phyloP scores from a whole-genome alignment of 2,888 invertebrate species.

The Orthosia gothica region DNA sequence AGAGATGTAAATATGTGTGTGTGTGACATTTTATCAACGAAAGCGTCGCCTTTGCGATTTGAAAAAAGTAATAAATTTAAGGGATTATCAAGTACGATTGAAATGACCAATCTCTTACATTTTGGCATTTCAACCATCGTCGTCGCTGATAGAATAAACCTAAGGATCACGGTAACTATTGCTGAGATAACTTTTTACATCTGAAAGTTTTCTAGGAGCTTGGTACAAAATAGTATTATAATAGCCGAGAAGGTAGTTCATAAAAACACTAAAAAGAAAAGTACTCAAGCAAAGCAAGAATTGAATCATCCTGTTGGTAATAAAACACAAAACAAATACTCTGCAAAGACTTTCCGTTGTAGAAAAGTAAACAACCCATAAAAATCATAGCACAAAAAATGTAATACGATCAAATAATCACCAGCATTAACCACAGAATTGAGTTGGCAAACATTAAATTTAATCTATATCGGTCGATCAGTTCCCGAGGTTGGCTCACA shows the following conservation, averaged over 20 bases:
- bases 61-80: too few relatives aligned
- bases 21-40: too few relatives aligned
- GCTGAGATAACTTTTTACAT: too few relatives aligned
- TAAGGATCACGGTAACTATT: too few relatives aligned
- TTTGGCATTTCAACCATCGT: too few relatives aligned
- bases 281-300: background rate
- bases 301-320: background rate
- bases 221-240: background rate
- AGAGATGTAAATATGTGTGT: too few relatives aligned
- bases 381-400: conserved; percentile 37
- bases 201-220: background rate
- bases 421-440: conserved; percentile 64
- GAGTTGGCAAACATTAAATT: conserved; percentile 67
- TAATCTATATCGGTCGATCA: conserved; percentile 70
- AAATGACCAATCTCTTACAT: too few relatives aligned
- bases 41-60: too few relatives aligned
- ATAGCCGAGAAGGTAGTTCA: too few relatives aligned
- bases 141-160: too few relatives aligned
- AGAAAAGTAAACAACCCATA: background rate
- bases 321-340: background rate
- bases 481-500: conserved; percentile 66
- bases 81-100: too few relatives aligned
- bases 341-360: background rate
- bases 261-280: too few relatives aligned
- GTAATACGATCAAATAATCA: conserved; percentile 56